phyloP scores from a whole-genome alignment of 2,888 invertebrate species.

The Drosophila subsilvestris region DNA sequence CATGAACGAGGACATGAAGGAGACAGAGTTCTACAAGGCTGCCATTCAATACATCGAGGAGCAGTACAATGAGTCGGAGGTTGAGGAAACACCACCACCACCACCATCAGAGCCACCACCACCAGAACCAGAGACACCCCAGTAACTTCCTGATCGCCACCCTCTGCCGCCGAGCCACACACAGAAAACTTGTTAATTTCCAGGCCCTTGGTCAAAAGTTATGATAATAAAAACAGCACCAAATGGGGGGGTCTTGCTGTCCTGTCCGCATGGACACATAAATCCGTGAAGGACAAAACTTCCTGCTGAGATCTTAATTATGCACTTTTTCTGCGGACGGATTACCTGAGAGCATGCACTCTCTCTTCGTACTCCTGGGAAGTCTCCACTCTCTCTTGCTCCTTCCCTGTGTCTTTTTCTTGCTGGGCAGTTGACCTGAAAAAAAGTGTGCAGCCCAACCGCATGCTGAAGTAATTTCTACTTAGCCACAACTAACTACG shows the following conservation, averaged over 20 bases:
- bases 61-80: not conserved
- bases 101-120: not conserved
- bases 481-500: slow-evolving; percentile 61
- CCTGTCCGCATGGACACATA: not conserved
- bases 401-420: not conserved
- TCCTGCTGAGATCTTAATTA: slow-evolving; percentile 1
- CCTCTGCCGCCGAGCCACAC: not conserved
- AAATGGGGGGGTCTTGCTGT: not conserved
- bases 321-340: slow-evolving; percentile 1
- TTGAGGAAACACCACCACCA: not conserved
- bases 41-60: slow-evolving; percentile 15
- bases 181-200: slow-evolving; percentile 1
- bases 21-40: slow-evolving; percentile 13
- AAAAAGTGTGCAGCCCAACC: slow-evolving; percentile 46
- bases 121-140: not conserved
- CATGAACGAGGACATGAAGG: slow-evolving; percentile 30
- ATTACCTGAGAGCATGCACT: not conserved
- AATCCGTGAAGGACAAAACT: not conserved
- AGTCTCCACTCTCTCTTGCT: not conserved
- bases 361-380: not conserved
- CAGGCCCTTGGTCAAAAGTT: not conserved
- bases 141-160: not conserved
- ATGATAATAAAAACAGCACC: not conserved
- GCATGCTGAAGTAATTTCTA: slow-evolving; percentile 71
- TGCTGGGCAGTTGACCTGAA: slow-evolving; percentile 42